Conservation (phyloP, 2,888 invertebrate species). For the Steinernema scapterisci region DNA sequence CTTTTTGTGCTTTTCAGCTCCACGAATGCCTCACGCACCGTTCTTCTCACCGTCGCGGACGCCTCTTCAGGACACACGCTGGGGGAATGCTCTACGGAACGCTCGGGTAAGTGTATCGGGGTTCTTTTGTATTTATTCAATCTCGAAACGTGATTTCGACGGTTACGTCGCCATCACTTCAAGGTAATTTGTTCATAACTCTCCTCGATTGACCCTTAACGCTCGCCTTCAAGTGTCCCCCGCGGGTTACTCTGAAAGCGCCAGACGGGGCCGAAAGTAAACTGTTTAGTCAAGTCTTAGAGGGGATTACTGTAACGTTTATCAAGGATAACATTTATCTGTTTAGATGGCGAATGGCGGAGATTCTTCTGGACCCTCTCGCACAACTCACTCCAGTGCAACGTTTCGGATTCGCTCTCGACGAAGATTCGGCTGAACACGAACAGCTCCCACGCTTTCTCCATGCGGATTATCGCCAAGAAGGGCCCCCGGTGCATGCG, state of each 20-base stretch:
- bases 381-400: slow-evolving; percentile 48
- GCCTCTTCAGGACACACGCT: slow-evolving; percentile 36
- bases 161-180: slow-evolving; percentile 1
- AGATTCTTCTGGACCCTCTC: slow-evolving; percentile 55
- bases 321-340: background rate
- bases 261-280: slow-evolving; percentile 4
- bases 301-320: slow-evolving; percentile 19
- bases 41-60: slow-evolving; percentile 40
- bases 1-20: slow-evolving; percentile 34
- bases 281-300: no score
- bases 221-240: slow-evolving; percentile 4
- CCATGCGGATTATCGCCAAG: slow-evolving; percentile 54
- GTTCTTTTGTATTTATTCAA: background rate
- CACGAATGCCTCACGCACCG: slow-evolving; percentile 32
- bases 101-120: slow-evolving; percentile 4
- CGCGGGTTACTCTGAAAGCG: slow-evolving; percentile 11
- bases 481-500: slow-evolving; percentile 49
- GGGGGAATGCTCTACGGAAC: slow-evolving; percentile 37
- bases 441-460: slow-evolving; percentile 49
- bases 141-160: slow-evolving; percentile 19
- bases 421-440: slow-evolving; percentile 32
- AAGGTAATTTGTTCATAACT: slow-evolving; percentile 26
- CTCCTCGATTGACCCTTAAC: slow-evolving; percentile 19
- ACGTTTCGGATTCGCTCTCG: slow-evolving; percentile 37
- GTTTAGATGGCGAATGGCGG: slow-evolving; percentile 45